Conservation (phyloP, 2,888 invertebrate genomes). For the Lypha dubia region DNA sequence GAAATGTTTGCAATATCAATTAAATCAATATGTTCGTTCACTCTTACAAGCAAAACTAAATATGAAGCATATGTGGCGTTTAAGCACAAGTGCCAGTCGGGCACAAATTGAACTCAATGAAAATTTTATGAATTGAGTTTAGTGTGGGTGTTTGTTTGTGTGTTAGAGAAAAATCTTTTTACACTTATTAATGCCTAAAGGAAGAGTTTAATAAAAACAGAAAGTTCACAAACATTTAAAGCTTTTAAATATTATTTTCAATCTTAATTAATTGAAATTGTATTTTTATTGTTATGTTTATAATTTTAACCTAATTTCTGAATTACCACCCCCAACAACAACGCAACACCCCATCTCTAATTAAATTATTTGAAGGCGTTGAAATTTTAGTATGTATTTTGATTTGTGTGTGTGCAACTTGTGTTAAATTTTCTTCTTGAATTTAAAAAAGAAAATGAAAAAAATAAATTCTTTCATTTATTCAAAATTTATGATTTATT, state of each 20-base stretch:
- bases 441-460: constrained; percentile 15
- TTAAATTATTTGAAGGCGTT: constrained; percentile 41
- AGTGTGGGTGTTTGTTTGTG: neutral
- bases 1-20: constrained; percentile 39
- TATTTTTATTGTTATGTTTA: constrained; percentile 15
- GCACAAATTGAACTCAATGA: constrained; percentile 16
- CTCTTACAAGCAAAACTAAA: neutral
- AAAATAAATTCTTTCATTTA: constrained; percentile 40
- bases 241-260: neutral
- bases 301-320: constrained; percentile 40
- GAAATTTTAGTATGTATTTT: constrained; percentile 7
- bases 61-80: neutral
- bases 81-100: neutral
- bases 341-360: neutral
- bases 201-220: neutral
- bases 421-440: constrained; percentile 17
- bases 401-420: constrained; percentile 6
- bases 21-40: neutral
- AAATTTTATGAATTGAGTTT: constrained; percentile 35
- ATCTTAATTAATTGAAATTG: constrained; percentile 14
- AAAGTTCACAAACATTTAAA: neutral
- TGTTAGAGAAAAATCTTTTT: constrained; percentile 1
- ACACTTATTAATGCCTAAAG: constrained; percentile 3
- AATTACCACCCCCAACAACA: too few species aligned
- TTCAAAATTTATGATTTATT: constrained; percentile 66